Evolutionary conservation across 1,140 invertebrate species (phyloP), one percentile per base, ranked within the genome.

Genomic region (Drosophila micromelanica): DNA sequence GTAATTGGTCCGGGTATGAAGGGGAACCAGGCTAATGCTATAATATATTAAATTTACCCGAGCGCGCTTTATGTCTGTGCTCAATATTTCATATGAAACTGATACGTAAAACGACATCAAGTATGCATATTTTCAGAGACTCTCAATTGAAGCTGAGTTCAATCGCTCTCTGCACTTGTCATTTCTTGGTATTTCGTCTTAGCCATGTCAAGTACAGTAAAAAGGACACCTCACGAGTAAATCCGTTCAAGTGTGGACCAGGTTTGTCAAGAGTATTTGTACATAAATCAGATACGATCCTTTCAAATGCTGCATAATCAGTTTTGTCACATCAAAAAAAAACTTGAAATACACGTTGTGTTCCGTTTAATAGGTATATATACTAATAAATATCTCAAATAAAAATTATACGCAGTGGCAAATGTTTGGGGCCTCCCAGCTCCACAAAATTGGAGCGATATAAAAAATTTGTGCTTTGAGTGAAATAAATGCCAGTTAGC

Each of bases 41-140:
- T 78, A 81, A 81, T 73, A 70, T 81, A 86, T 86, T 76, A 86
- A 86, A 76, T 80, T 65, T 73, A 51, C 40, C 45, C 17, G n/a
- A 48, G 52, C 32, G 38, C 37, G 49, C 48, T 60, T 38, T 45
- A 57, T 62, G 64, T 17, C 59, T 35, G 42, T n/a, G 56, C 49
- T 49, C 55, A 45, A 59, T 52, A 49, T 42, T 17, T 23, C 55
- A 57, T 3, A 45, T 30, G n/a, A 20, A 35, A 42, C 37, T n/a
- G 42, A 20, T 30, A 32, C 30, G 46, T 61, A 52, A 48, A 40
- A 49, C 54, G 81, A 23, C 60, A 86, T 89, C 63, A 90, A 90
- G 89, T 87, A 79, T 87, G 82, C 82, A 87, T 84, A 87, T 90
- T n/a, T n/a, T n/a, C n/a, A n/a, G n/a, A 59, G 52, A 52, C 55